Evolutionary conservation across 2,113 vertebrate species (phyloP).

Genomic region (Nestor notabilis): DNA sequence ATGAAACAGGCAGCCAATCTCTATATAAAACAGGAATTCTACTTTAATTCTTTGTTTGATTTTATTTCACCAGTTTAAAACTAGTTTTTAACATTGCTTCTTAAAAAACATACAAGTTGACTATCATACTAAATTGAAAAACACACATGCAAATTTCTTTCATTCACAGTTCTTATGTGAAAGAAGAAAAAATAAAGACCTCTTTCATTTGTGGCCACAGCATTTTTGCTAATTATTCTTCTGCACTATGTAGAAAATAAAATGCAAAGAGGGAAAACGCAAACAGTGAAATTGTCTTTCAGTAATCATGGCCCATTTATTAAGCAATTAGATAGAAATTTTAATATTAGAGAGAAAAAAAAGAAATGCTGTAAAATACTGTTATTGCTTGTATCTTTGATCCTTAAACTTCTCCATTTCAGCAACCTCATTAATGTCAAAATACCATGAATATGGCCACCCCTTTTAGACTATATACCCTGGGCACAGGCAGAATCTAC

Average conservation of each 20-base stretch:
- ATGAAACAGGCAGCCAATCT: constrained; percentile 47
- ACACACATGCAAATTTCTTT: background rate
- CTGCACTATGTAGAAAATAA: background rate
- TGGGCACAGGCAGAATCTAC: constrained; percentile 5
- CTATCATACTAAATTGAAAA: background rate
- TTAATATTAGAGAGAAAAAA: constrained; percentile 59
- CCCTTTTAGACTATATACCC: constrained; percentile 15
- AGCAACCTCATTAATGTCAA: constrained; percentile 66
- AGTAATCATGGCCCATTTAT: constrained; percentile 73
- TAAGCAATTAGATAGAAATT: constrained; percentile 75
- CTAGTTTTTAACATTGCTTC: background rate
- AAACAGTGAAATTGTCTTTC: constrained; percentile 42
- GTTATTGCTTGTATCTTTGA: constrained; percentile 50
- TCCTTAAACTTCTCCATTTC: constrained; percentile 63
- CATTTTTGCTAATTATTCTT: constrained; percentile 18
- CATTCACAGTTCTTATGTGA: background rate
- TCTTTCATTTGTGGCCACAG: background rate
- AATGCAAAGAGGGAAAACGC: background rate
- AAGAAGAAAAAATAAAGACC: background rate
- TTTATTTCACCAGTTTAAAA: background rate
- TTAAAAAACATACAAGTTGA: background rate
- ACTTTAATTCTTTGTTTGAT: background rate
- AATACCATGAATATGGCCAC: constrained; percentile 13
- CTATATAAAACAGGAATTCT: constrained; percentile 9
- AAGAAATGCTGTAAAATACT: constrained; percentile 65